Evolutionary conservation across 2,888 invertebrate genomes (phyloP), one percentile per base, ranked within the genome.

Genomic region (Galerucella pusilla): DNA sequence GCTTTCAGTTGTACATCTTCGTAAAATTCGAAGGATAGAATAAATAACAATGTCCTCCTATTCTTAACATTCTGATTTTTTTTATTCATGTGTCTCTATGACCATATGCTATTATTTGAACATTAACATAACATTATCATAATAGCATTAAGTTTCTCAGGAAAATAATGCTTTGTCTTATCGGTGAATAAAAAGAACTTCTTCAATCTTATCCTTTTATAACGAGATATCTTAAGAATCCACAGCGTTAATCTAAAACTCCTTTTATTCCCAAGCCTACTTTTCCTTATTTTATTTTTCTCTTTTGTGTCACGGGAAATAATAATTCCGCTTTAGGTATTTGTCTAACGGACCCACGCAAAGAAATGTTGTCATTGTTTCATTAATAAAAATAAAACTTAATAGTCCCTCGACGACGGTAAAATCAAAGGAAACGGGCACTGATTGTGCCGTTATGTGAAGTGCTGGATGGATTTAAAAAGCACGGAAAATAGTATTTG

Each of bases 341-440:
- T 69, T 69, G 69, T 69, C 69, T 61, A 35, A 28, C 28, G 61
- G n/a, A 61, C 12, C 46, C 35, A 25, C 52, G n/a, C 61, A 28
- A 16, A 61, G 49, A 25, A 69, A 49, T 49, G 61, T 61, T 49
- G 61, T 61, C 49, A 61, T 69, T 69, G 61, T 69, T 61, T 69
- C 69, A 28, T 69, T 69, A 69, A 49, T 69, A 61, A 69, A 69
- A 69, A 60, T 69, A 61, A 69, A 69, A 61, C 49, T 69, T 28
- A 61, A 69, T 61, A 25, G 46, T 52, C 52, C n/a, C 2, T n/a
- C 52, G 52, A 52, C 52, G 52, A 52, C 52, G 52, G 52, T 52
- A 2, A 14, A 52, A 14, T 52, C 52, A 52, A 52, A 14, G 52
- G n/a, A 52, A 52, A 52, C 5, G 52, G n/a, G n/a, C 52, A 52